These are phyloP conservation scores for Platysteira castanea DNA, from an alignment of 2,113 vertebrate genomes.

Conservation along the genomic window DNA sequence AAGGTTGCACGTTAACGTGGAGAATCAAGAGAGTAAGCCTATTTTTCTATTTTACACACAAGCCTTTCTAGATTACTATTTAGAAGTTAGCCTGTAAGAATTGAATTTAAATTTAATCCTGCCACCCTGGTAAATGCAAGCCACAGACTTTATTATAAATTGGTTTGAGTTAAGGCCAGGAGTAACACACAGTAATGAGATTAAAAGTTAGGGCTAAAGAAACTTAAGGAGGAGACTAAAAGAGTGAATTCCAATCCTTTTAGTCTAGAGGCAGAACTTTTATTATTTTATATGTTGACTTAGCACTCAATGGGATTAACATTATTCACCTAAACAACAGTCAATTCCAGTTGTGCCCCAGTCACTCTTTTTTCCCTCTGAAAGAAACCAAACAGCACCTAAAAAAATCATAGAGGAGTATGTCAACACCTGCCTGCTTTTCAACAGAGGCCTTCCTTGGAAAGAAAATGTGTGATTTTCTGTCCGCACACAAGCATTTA, in stretches of 20 bases:
- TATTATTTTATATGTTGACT: not conserved
- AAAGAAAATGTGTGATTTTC: not conserved
- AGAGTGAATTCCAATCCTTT: not conserved
- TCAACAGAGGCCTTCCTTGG: not conserved
- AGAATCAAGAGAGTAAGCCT: not conserved
- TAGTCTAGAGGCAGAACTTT: not conserved
- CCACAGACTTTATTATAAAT: not conserved
- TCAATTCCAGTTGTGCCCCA: not conserved
- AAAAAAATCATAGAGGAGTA: not conserved
- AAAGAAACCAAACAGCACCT: not conserved
- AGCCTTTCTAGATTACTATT: not conserved
- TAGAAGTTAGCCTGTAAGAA: not conserved
- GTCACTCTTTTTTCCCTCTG: not conserved
- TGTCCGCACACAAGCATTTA: not conserved
- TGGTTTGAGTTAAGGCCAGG: not conserved
- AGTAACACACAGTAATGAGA: not conserved
- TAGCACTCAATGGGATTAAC: slow-evolving; percentile 7
- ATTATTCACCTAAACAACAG: not conserved
- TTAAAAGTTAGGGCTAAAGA: not conserved
- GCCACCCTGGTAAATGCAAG: not conserved
- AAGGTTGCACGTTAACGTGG: not conserved
- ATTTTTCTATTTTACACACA: not conserved
- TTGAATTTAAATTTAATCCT: not conserved
- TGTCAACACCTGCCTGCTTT: not conserved
- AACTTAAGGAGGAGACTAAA: not conserved